A percentile compares a stretch with the other conserved stretches of the same genome.
Conservation (phyloP, 2,797 vertebrate species). For the Xiphorhynchus erythropygius region DNA sequence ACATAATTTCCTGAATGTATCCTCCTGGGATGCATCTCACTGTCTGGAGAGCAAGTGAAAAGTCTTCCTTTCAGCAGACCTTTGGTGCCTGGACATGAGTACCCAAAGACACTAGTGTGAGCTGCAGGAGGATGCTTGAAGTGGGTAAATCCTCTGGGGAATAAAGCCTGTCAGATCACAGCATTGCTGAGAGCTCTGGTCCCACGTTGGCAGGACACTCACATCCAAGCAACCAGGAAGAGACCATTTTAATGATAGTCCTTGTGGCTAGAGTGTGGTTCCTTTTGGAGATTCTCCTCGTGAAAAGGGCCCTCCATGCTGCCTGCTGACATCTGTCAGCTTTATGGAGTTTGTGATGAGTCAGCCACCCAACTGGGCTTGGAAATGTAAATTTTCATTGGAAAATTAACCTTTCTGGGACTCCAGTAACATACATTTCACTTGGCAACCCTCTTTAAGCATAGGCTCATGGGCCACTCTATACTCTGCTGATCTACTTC, state of each 20-base stretch:
- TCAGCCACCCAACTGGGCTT: background rate
- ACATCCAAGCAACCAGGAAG: background rate
- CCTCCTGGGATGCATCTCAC: background rate
- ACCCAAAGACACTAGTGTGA: background rate
- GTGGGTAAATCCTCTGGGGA: background rate
- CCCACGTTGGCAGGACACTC: background rate
- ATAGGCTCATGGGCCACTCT: rapidly evolving
- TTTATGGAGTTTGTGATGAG: background rate
- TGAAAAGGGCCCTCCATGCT: background rate
- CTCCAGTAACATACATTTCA: background rate
- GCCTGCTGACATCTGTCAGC: background rate
- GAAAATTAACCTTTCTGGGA: background rate
- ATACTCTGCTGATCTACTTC: background rate
- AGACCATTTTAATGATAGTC: background rate
- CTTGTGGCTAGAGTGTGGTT: background rate
- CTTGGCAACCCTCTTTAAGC: background rate
- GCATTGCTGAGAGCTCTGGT: background rate
- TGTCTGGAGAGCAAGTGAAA: background rate
- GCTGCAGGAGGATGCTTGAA: background rate
- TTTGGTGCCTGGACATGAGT: background rate
- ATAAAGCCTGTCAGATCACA: background rate
- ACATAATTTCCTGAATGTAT: background rate
- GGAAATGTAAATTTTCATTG: background rate
- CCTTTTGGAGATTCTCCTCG: background rate
- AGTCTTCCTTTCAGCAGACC: background rate